phyloP scores from a whole-genome alignment of 2,797 vertebrate species.

The Sebastes hopkinsi region DNA sequence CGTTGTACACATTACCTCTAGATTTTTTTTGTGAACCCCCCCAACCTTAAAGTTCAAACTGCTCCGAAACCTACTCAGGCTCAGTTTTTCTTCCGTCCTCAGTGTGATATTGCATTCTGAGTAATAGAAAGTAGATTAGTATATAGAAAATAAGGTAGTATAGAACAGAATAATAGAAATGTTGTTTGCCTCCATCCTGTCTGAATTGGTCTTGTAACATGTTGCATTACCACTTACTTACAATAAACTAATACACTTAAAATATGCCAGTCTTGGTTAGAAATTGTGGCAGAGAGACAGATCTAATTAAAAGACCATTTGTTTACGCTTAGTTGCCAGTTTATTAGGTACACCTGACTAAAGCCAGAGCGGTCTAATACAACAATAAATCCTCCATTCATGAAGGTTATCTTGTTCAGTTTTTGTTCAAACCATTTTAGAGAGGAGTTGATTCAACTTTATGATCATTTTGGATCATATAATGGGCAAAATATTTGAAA shows the following conservation, averaged over 20 bases:
- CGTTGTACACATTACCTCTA: too few species aligned
- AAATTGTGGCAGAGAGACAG: not conserved
- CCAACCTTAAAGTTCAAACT: too few species aligned
- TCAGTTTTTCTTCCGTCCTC: too few species aligned
- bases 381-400: not conserved
- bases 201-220: not conserved
- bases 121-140: too few species aligned
- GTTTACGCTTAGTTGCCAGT: not conserved
- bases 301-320: not conserved
- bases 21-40: too few species aligned
- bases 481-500: not conserved
- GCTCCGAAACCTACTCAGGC: too few species aligned
- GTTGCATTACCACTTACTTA: not conserved
- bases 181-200: not conserved
- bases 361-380: not conserved
- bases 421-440: not conserved
- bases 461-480: not conserved
- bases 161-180: too few species aligned
- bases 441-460: not conserved
- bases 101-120: too few species aligned
- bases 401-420: not conserved
- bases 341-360: not conserved
- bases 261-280: not conserved
- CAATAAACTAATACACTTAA: not conserved
- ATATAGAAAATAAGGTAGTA: not conserved